Evolutionary conservation across 2,113 vertebrate species (phyloP), one percentile per base, ranked within the genome.

Genomic region (Hepsetus odoe): DNA sequence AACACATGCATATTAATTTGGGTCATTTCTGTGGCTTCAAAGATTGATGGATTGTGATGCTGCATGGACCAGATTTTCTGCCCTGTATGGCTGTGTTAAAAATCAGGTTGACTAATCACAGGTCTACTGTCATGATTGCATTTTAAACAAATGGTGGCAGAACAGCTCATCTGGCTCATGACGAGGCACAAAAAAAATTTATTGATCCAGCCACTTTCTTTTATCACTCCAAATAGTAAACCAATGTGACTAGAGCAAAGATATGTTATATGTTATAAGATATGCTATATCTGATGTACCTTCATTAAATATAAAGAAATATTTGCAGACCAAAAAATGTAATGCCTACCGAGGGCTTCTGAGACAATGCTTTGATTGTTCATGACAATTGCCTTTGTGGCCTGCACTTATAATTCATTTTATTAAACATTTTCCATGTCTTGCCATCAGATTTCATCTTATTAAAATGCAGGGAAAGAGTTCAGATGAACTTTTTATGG

Each of bases 361-460:
- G 51, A 65, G 61, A 65, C 35, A 7, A 64, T 16, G 30, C 22
- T 75, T 32, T 66, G 61, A 61, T 73, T 33, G n/a, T 64, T 74
- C 72, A 64, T 74, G 33, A 74, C 22, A 33, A 32, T 40, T 42
- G 26, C 61, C 58, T 22, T 32, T 30, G 35, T 62, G n/a, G 38
- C 58, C 16, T 30, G 42, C 61, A 74, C 6, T 28, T 20, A 11
- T 28, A 13, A 44, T 11, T 18, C 61, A 65, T 38, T 64, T 64
- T 64, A 33, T 64, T 64, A 64, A 64, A 33, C 32, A 64, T 64
- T 33, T 64, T 64, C 16, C 59, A 55, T 24, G 51, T 7, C n/a
- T 24, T 20, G 20, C 22, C 51, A 55, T 55, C 9, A 64, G 28
- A 64, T 64, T 64, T 35, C 59, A 33, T 64, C 16, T 64, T 20